phyloP scores from a whole-genome alignment of 2,113 vertebrate species.

The Sebastes schlegelii region DNA sequence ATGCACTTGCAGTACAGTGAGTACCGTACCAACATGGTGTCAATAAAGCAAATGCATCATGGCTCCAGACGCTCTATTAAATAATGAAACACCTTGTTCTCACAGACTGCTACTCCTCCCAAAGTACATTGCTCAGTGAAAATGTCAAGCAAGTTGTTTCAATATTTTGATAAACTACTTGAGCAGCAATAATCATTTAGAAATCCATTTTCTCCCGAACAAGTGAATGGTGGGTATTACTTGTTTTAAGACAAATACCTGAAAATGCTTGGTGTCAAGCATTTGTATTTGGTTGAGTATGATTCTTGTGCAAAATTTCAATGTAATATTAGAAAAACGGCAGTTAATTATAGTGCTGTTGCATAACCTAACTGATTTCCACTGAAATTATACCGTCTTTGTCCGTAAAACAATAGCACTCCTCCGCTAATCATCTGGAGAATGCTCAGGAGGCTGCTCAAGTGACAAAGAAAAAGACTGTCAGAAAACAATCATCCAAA shows the following conservation, averaged over 20 bases:
- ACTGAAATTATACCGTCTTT: conserved; percentile 5
- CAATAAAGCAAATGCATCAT: no score
- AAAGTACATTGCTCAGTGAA: not conserved
- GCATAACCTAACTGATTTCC: not conserved
- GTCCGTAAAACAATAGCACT: conserved; percentile 28
- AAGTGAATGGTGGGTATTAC: not conserved
- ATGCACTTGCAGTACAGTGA: no score
- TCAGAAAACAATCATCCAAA: conserved; percentile 20
- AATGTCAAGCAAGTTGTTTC: not conserved
- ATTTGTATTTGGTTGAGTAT: no score
- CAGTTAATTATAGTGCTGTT: no score
- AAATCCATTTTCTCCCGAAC: not conserved
- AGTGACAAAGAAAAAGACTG: conserved; percentile 37
- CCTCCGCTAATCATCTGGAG: not conserved
- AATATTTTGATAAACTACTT: not conserved
- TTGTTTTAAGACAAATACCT: not conserved
- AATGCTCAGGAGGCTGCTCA: not conserved
- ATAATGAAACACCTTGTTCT: no score
- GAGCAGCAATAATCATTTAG: not conserved
- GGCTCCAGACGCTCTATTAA: no score
- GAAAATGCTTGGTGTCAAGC: no score
- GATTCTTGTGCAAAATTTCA: no score
- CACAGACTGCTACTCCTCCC: no score
- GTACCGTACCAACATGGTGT: no score
- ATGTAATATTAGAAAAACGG: no score